phyloP scores from a whole-genome alignment of 37 sponge, comb jelly and placozoan genomes.

The Beroe ovata region DNA sequence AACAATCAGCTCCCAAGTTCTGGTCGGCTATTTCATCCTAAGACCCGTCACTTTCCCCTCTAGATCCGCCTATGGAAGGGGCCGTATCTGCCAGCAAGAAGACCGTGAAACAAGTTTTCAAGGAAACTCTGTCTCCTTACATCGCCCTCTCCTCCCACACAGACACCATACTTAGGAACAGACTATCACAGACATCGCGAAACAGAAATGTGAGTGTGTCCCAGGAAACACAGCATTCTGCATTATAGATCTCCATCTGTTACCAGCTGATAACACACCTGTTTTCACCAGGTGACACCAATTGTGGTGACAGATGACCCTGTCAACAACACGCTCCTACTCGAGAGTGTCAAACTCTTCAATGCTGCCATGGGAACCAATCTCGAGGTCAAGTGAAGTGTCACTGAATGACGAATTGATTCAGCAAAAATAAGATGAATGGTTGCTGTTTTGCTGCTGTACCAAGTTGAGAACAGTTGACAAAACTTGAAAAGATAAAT shows the following conservation, averaged over 20 bases:
- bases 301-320: constrained; percentile 39
- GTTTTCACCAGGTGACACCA: constrained; percentile 9
- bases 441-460: too few species aligned
- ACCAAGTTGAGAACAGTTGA: too few species aligned
- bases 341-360: constrained; percentile 18
- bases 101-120: neutral
- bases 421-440: too few species aligned
- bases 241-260: too few species aligned
- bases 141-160: constrained; percentile 48
- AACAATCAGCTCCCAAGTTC: too few species aligned
- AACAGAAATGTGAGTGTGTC: constrained; percentile 20
- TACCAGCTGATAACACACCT: too few species aligned
- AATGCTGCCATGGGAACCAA: constrained; percentile 2
- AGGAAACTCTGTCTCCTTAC: constrained; percentile 36
- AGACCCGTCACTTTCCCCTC: too few species aligned
- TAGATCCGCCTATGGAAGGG: constrained; percentile 3
- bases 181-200: neutral
- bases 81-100: constrained; percentile 22
- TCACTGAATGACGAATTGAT: too few species aligned
- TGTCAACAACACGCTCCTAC: constrained; percentile 24
- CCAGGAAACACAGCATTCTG: too few species aligned
- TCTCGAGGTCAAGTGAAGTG: constrained; percentile 27
- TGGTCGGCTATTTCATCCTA: too few species aligned
- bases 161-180: constrained; percentile 18
- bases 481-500: too few species aligned